Conservation (phyloP, 2,888 invertebrate genomes). For the Athalia circularis region DNA sequence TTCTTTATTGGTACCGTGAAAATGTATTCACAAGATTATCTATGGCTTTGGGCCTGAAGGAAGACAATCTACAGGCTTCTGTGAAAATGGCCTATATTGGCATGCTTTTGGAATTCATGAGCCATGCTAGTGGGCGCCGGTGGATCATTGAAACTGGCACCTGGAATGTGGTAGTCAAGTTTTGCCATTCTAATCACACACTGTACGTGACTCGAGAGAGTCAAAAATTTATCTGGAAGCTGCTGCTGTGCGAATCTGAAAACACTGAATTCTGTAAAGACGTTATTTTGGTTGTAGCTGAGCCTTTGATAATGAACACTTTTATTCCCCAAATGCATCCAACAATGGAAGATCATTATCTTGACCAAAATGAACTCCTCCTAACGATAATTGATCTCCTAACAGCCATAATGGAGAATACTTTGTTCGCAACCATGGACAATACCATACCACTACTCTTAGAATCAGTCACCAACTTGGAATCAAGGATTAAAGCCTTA, state of each 20-base stretch:
- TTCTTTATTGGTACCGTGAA: conserved; percentile 77
- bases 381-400: conserved; percentile 67
- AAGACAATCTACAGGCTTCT: conserved; percentile 76
- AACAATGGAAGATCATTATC: conserved; percentile 72
- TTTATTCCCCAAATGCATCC: conserved; percentile 69
- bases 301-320: conserved; percentile 78
- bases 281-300: conserved; percentile 77
- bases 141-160: conserved; percentile 77
- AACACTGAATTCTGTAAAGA: conserved; percentile 74
- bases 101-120: conserved; percentile 78
- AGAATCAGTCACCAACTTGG: conserved; percentile 63
- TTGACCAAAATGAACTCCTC: conserved; percentile 71
- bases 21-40: conserved; percentile 72
- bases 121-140: conserved; percentile 80
- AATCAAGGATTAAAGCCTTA: conserved; percentile 65
- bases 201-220: conserved; percentile 83
- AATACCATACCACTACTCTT: conserved; percentile 66
- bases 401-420: conserved; percentile 66
- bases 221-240: conserved; percentile 77
- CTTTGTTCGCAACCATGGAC: conserved; percentile 62
- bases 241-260: conserved; percentile 62
- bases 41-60: conserved; percentile 64
- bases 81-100: conserved; percentile 82
- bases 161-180: conserved; percentile 81
- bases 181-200: conserved; percentile 81